Base-by-base conservation (phyloP, 2,113 vertebrate genomes). In the Heterotis niloticus region DNA sequence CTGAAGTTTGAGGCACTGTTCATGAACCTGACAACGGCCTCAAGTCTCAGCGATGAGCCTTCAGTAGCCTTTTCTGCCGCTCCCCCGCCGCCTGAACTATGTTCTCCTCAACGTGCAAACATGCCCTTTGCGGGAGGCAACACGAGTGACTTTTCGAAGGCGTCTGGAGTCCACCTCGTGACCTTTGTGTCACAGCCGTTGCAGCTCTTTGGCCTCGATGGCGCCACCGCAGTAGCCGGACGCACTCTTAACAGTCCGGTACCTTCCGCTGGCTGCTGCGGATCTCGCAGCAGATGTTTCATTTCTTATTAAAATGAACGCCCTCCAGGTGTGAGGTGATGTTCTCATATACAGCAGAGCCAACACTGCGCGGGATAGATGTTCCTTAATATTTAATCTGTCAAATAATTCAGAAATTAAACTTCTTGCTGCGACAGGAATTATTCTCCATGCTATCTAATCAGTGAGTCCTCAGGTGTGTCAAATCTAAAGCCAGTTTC, bases 371-470 rank as follows among this genome's bases (percentile, higher is more conserved):
- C 57, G 64, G 56, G 26, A 67, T 16, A 59, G 12, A 57, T 64
- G 1, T 64, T 28, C 44, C 66, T 80, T 75, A 80, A 75, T 75
- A 60, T 80, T 80, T 75, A 68, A 80, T 75, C 26, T 75, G 26
- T 80, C 56, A 67, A 57, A 80, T 75, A 59, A 62, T 52, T 68
- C 4, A 13, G 51, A 78, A 28, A 78, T 68, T 68, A 68, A 14
- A 59, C 52, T 59, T 77, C 23, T n/a, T 24, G 16, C 57, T 18
- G 44, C 5, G 20, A 4, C 10, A 68, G 52, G 51, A 76, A 64
- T 76, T 23, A 64, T 76, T 17, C 64, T 51, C 44, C 34, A 65
- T 65, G 20, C 59, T 9, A 13, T 51, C 34, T 57, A 34, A 14
- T 24, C 29, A 64, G 13, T 76, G 11, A 13, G 62, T 23, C 62